Evolutionary conservation across 2,113 vertebrate species (phyloP).

Genomic region (Saccopteryx bilineata): DNA sequence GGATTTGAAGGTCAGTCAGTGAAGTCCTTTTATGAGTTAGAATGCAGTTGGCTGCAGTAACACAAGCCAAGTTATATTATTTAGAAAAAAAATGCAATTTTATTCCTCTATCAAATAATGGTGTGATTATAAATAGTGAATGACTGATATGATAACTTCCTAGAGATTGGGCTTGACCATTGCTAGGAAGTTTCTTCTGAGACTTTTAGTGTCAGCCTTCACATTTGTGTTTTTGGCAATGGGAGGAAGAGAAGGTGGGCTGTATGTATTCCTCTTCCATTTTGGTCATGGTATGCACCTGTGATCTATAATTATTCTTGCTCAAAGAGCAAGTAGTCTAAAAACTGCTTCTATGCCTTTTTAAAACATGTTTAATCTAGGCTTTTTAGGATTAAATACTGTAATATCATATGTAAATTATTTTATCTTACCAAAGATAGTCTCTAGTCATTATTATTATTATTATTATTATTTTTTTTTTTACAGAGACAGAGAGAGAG

Average conservation of each 20-base stretch:
- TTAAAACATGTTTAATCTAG: background rate
- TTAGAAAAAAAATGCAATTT: background rate
- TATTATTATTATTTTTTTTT: background rate
- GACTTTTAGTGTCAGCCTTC: background rate
- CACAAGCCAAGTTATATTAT: background rate
- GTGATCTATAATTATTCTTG: background rate
- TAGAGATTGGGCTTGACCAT: rapidly evolving
- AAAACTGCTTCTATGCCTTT: background rate
- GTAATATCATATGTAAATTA: background rate
- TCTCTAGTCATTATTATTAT: background rate
- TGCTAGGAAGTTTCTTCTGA: background rate
- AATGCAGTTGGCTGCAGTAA: background rate
- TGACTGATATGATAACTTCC: background rate
- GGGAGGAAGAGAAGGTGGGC: background rate
- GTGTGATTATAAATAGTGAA: background rate
- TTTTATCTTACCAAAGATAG: background rate
- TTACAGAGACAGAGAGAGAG: no score
- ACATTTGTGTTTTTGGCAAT: background rate
- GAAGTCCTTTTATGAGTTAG: slow-evolving; percentile 2
- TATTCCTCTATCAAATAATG: background rate
- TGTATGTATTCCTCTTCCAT: rapidly evolving
- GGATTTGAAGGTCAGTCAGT: slow-evolving; percentile 1
- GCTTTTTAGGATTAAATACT: background rate
- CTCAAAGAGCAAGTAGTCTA: background rate
- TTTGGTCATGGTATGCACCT: background rate